Evolutionary conservation across 2,888 invertebrate genomes (phyloP), one percentile per base, ranked within the genome.

Genomic region (Pheosia gnoma): DNA sequence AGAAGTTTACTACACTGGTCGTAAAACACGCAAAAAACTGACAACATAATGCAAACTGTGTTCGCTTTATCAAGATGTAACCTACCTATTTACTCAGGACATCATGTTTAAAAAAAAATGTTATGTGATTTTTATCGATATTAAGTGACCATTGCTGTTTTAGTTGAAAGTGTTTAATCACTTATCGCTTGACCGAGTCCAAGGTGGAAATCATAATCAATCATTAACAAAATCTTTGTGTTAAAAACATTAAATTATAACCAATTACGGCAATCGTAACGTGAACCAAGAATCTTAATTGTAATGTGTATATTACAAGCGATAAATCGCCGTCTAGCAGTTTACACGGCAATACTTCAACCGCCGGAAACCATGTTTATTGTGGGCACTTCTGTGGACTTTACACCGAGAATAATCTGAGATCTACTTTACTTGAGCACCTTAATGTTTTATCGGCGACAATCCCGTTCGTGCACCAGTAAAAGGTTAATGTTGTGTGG

Each of bases 341-440:
- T 60, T 47, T 47, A 60, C 41, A 56, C 39, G 38, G 51, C 47
- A 54, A 54, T 58, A 51, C 37, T 37, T 39, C 55, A 55, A 65
- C 56, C 43, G 55, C 52, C 56, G 36, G 47, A 3, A 47, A n/a
- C n/a, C 47, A 4, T 47, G 11, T 57, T 57, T 59, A 59, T 61
- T 36, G n/a, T n/a, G 47, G 47, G n/a, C 49, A 43, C 57, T 54
- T n/a, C 0, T 60, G 13, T 58, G 59, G 37, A 45, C 47, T 55
- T 51, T 59, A 54, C 54, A 54, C 54, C 9, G 13, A 36, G 9
- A 53, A 41, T 45, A 62, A 60, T 57, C 38, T 41, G 3, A 13
- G 38, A 66, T 58, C 60, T 66, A 63, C 59, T 66, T 69, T 52
- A 66, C 49, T 60, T 56, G 9, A 58, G 25, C 51, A 13, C 51